Evolutionary conservation across 2,888 invertebrate genomes (phyloP).

Genomic region (Cryptus armator): DNA sequence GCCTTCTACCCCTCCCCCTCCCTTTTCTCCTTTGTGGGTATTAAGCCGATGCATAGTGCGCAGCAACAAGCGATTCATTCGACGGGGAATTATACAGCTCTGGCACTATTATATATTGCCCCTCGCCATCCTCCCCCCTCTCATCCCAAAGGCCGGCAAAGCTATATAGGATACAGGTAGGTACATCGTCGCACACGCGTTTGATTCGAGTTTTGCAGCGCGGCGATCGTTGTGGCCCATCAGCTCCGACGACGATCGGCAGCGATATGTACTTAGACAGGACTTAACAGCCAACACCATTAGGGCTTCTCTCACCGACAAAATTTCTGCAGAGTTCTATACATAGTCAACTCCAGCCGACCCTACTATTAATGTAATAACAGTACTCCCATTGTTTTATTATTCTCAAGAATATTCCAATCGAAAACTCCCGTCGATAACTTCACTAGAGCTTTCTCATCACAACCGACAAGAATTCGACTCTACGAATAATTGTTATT

Average conservation of each 20-base stretch:
- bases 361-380: neutral
- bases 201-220: slow-evolving; percentile 10
- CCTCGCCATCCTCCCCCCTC: neutral
- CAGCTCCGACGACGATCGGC: slow-evolving; percentile 4
- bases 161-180: slow-evolving; percentile 23
- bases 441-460: neutral
- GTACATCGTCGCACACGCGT: slow-evolving; percentile 17
- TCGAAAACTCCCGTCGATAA: neutral
- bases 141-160: slow-evolving; percentile 22
- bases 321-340: slow-evolving; percentile 5
- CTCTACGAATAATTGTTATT: neutral
- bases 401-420: neutral
- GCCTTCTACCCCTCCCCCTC: neutral
- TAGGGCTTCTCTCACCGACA: neutral
- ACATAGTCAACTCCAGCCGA: neutral
- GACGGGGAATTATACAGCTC: slow-evolving; percentile 42
- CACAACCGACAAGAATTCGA: neutral
- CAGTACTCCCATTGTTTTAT: neutral
- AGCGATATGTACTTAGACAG: slow-evolving; percentile 7
- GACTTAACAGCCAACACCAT: neutral
- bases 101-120: slow-evolving; percentile 15
- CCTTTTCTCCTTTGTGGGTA: slow-evolving; percentile 21
- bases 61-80: slow-evolving; percentile 56
- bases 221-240: slow-evolving; percentile 16
- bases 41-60: slow-evolving; percentile 23